These are phyloP conservation scores for Trichosurus vulpecula DNA, from an alignment of 2,797 vertebrate genomes.

Conservation along the genomic window DNA sequence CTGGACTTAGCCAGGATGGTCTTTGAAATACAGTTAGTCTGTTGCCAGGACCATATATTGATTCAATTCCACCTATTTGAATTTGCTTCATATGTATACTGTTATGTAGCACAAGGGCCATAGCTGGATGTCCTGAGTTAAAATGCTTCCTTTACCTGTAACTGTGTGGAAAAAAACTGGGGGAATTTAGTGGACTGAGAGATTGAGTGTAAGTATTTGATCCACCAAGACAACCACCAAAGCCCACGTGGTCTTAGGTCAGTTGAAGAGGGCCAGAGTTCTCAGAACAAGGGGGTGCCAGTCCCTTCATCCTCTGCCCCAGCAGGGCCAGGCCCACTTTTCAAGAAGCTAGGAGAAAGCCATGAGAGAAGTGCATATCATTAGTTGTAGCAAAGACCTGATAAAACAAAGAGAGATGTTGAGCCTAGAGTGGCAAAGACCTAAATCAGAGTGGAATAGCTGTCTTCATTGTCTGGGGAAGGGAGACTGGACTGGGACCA, in stretches of 20 bases:
- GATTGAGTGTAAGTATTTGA: not conserved
- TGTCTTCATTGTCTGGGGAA: not conserved
- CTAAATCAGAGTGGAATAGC: not conserved
- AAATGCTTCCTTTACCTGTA: not conserved
- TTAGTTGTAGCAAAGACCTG: not conserved
- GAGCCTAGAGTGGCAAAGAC: not conserved
- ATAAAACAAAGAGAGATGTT: not conserved
- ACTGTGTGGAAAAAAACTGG: not conserved
- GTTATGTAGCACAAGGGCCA: not conserved
- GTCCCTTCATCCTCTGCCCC: not conserved
- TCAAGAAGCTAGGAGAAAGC: not conserved
- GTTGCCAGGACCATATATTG: not conserved
- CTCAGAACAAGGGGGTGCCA: not conserved
- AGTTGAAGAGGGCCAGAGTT: not conserved
- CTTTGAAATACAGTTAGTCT: not conserved
- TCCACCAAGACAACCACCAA: no score
- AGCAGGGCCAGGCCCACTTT: not conserved
- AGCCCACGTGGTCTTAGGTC: not conserved
- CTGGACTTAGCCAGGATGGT: not conserved
- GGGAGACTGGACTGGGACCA: not conserved
- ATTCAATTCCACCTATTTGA: not conserved
- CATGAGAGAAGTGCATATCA: not conserved
- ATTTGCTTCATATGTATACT: not conserved
- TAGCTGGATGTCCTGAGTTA: not conserved
- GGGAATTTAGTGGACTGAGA: not conserved